These are phyloP conservation scores for Adelphocoris suturalis DNA, from an alignment of 2,888 invertebrate species.

Conservation along the genomic window DNA sequence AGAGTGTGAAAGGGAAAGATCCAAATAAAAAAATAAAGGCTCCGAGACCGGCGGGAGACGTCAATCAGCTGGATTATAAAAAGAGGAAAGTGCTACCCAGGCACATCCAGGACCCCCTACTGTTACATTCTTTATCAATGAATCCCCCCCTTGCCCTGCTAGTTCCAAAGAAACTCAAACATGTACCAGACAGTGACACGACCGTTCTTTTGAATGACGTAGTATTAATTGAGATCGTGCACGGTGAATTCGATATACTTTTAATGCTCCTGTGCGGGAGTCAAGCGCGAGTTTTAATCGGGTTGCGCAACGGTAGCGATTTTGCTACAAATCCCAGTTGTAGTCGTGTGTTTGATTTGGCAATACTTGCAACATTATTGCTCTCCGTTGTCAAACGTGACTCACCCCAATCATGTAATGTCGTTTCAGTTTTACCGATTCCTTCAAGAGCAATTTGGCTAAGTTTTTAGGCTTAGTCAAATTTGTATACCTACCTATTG, in stretches of 20 bases:
- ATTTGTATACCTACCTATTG: too few species aligned
- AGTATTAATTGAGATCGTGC: slow-evolving; percentile 55
- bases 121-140: slow-evolving; percentile 67
- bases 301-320: slow-evolving; percentile 2
- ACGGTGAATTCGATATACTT: slow-evolving; percentile 33
- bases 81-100: slow-evolving; percentile 64
- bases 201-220: slow-evolving; percentile 50
- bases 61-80: slow-evolving; percentile 62
- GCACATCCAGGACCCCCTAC: slow-evolving; percentile 47
- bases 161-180: slow-evolving; percentile 27
- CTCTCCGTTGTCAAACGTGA: too few species aligned
- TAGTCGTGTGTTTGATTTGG: background rate
- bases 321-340: background rate
- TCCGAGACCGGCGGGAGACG: slow-evolving; percentile 45
- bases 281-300: background rate
- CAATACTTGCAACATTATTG: too few species aligned
- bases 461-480: too few species aligned
- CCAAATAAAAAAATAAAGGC: slow-evolving; percentile 18
- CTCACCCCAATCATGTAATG: too few species aligned
- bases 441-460: too few species aligned
- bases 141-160: slow-evolving; percentile 33
- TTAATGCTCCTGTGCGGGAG: slow-evolving; percentile 7
- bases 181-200: slow-evolving; percentile 14
- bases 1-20: slow-evolving; percentile 25
- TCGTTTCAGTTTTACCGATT: too few species aligned